Evolutionary conservation across 2,888 invertebrate species (phyloP), one percentile per base, ranked within the genome.

Genomic region (Linyphia triangularis): DNA sequence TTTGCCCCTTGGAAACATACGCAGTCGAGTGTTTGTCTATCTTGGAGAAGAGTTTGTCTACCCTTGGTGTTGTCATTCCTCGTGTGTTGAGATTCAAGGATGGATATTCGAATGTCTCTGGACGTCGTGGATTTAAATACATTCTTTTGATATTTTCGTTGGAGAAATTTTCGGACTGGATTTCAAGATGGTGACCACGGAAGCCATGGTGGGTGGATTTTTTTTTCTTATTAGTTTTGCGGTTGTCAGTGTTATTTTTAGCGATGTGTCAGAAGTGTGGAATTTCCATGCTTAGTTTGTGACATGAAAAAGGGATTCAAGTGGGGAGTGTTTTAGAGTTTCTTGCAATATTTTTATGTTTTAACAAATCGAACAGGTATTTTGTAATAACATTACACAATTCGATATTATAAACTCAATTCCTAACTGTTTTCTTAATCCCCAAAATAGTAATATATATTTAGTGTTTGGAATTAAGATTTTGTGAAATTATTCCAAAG

Each of bases 111-210:
- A 59, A 59, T 33, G 37, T 5, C 22, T 37, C 40, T 40, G 16
- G 24, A 24, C 26, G 24, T 77, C 24, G 26, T 79, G 78, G 67
- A 40, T 77, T 77, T 37, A 26, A 59, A 33, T 63, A 67, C 19
- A 33, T 30, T 16, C 26, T 26, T 43, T 24, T 19, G 24, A 59
- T 59, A 30, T 51, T 30, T 61, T 33, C 22, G 77, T 40, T 70
- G 33, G 22, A 0, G 19, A 22, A n/a, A 16, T 57, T 57, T 33
- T 33, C 16, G 67, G 24, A 26, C 43, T 26, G n/a, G 43, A 26
- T 13, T 19, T 9, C 26, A 67, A 69, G 24, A 84, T 84, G 84
- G 84, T 77, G 75, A 75, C 59, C 0, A 37, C 75, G 0, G 75
- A 75, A 19, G 16, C 75, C 7, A 51, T 84, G 75, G 75, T 84